Evolutionary conservation across 1,140 invertebrate species (phyloP).

Genomic region (Saccostrea cuccullata): DNA sequence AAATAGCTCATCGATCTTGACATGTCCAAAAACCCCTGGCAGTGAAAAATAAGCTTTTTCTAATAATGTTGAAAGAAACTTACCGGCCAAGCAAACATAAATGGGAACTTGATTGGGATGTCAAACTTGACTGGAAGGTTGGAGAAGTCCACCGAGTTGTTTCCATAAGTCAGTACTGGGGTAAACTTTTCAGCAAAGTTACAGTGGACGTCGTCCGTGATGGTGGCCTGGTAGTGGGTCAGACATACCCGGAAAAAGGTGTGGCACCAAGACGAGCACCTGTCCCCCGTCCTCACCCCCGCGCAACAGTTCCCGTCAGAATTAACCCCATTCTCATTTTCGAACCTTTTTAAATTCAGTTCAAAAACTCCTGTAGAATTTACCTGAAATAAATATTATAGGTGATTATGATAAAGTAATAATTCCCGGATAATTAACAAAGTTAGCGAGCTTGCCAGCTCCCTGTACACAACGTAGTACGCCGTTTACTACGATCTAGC

Average conservation of each 20-base stretch:
- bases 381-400: conserved; percentile 45
- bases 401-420: conserved; percentile 23
- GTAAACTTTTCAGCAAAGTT: conserved; percentile 94
- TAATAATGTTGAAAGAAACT: conserved; percentile 56
- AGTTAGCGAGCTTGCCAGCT: background rate
- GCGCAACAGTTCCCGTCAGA: conserved; percentile 52
- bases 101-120: conserved; percentile 87
- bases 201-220: conserved; percentile 88
- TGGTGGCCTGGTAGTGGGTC: conserved; percentile 95
- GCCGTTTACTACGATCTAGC: background rate
- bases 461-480: background rate
- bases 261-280: conserved; percentile 87
- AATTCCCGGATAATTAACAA: conserved; percentile 19
- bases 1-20: background rate
- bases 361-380: conserved; percentile 50
- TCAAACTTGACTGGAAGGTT: conserved; percentile 61
- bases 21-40: background rate
- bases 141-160: conserved; percentile 86
- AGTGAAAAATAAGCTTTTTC: background rate
- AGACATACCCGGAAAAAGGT: conserved; percentile 95
- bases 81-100: conserved; percentile 88
- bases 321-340: conserved; percentile 51
- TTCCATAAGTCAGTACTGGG: conserved; percentile 86
- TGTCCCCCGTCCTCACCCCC: conserved; percentile 80
- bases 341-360: conserved; percentile 49